Evolutionary conservation across 2,797 vertebrate genomes (phyloP), one percentile per base, ranked within the genome.

Genomic region (Eulemur albifrons): DNA sequence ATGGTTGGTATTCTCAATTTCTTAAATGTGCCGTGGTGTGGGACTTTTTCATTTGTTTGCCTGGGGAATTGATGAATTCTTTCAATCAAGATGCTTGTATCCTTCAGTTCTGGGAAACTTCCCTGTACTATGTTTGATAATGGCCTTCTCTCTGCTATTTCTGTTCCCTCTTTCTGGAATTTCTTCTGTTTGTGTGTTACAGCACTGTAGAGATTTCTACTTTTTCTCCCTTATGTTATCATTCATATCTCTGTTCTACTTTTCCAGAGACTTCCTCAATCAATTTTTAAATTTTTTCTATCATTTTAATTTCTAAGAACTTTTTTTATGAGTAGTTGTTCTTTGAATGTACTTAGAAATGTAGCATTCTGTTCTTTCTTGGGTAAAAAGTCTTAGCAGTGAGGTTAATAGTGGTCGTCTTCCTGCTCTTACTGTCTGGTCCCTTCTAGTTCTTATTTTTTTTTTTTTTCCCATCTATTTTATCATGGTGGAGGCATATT

Each of bases 331-430:
- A 32, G 18, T 75, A 43, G 32, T 76, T 65, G 2, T 61, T 84
- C 21, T 95, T 86, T 87, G 18, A 97, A 65, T 76, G n/a, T 90
- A 79, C 21, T 80, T 96, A 50, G 75, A 92, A 85, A 79, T 79
- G 23, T 50, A 79, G 21, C 27, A 72, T 94, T 18, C 23, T 86
- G 17, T 59, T 93, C 32, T 96, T 91, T 67, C 15, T 15, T 80
- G 73, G 45, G 20, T 83, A n/a, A 75, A 45, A 40, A 83, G 50
- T 82, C 57, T 80, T 79, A 75, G 7, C 25, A 72, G 32, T 90
- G 67, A 96, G 27, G 35, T 96, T 92, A 67, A 76, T 40, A 4
- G 40, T 84, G 17, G 9, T 75, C 25, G 40, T 93, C 88, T 77
- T 91, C 38, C 30, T 75, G 15, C 4, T 90, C 17, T 83, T 65